Conservation (phyloP, 2,113 vertebrate genomes). For the Lophotis ruficrista region DNA sequence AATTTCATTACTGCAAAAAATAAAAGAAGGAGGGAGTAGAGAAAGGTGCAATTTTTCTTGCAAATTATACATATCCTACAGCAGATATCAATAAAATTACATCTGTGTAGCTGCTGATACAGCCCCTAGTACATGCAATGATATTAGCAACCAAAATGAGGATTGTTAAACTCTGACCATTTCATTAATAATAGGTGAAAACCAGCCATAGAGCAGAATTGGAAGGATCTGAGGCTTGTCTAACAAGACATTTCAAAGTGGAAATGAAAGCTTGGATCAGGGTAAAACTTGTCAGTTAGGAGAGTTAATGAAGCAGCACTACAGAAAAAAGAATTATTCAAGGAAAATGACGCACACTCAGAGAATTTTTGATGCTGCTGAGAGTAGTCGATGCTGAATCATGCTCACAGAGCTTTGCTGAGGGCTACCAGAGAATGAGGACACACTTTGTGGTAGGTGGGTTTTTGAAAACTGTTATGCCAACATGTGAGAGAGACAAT, state of each 20-base stretch:
- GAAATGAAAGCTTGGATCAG: conserved; percentile 64
- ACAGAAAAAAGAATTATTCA: conserved; percentile 65
- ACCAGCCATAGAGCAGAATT: neutral
- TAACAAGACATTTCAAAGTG: conserved; percentile 71
- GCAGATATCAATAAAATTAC: conserved; percentile 17
- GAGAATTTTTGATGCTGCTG: conserved; percentile 45
- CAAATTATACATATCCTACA: conserved; percentile 13
- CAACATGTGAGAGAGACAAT: neutral
- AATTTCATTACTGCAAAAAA: conserved; percentile 28
- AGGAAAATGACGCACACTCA: conserved; percentile 47
- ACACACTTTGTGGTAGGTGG: neutral
- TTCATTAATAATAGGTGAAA: conserved; percentile 42
- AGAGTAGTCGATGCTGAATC: conserved; percentile 40
- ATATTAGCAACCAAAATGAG: conserved; percentile 5
- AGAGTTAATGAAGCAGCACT: conserved; percentile 60
- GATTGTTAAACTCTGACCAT: conserved; percentile 42
- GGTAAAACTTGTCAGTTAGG: conserved; percentile 64
- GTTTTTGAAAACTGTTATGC: neutral
- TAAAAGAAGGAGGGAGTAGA: neutral
- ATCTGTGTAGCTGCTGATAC: neutral
- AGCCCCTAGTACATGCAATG: neutral
- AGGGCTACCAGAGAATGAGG: neutral
- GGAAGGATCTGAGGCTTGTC: conserved; percentile 61
- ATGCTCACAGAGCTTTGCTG: neutral
- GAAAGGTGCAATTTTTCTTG: neutral